Percentiles rank a stretch among this genome's conserved stretches.
These are phyloP conservation scores for Cynopterus sphinx DNA, from an alignment of 2,797 vertebrate species.

Conservation along the genomic window DNA sequence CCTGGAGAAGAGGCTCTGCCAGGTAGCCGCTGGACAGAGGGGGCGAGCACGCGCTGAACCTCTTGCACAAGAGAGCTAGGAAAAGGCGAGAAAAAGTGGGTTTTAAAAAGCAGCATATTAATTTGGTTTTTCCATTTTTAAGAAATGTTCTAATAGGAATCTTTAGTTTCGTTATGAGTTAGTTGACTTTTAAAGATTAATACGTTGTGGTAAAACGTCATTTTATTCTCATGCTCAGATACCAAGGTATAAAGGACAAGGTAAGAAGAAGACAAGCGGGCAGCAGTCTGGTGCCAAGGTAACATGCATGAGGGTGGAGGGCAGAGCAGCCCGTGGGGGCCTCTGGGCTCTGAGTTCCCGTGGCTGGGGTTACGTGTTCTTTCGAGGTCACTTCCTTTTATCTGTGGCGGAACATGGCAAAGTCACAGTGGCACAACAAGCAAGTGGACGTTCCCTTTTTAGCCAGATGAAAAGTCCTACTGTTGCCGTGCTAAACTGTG, in stretches of 20 bases:
- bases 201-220: conserved; percentile 72
- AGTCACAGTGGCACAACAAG: background rate
- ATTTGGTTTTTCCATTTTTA: background rate
- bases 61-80: background rate
- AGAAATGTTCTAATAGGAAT: background rate
- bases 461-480: background rate
- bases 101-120: background rate
- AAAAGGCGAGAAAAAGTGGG: background rate
- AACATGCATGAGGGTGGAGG: conserved; percentile 64
- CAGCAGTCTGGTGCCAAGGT: conserved; percentile 78
- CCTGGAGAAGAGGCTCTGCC: no score
- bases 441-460: background rate
- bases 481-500: background rate
- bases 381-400: background rate
- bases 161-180: conserved; percentile 42
- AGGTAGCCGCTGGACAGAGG: background rate
- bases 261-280: conserved; percentile 83
- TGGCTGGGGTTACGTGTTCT: background rate
- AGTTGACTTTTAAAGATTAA: conserved; percentile 35
- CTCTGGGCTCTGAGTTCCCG: accelerated
- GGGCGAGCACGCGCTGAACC: background rate
- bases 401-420: background rate
- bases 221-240: conserved; percentile 89
- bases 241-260: conserved; percentile 88
- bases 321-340: background rate